phyloP scores from a whole-genome alignment of 2,797 vertebrate species.

The Orestias chungarensis region DNA sequence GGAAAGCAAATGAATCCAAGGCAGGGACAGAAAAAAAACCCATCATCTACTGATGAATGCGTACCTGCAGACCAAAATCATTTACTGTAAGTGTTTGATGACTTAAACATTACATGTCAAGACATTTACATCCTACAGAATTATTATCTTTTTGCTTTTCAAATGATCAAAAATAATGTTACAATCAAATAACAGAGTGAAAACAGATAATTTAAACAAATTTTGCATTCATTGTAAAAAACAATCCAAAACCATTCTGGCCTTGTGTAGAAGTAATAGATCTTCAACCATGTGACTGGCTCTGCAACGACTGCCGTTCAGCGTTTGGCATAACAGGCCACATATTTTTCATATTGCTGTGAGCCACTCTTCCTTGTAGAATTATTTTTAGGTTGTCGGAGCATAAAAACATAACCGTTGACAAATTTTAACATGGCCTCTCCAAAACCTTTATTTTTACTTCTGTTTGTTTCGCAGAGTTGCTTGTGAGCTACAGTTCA shows the following conservation, averaged over 20 bases:
- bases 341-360: neutral
- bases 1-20: conserved; percentile 38
- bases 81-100: neutral
- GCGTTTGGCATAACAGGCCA: neutral
- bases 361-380: neutral
- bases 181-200: neutral
- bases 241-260: neutral
- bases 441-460: neutral
- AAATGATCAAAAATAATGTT: neutral
- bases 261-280: neutral
- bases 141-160: neutral
- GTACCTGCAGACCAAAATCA: conserved; percentile 28
- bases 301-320: neutral
- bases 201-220: neutral
- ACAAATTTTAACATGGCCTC: neutral
- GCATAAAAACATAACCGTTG: no score
- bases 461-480: neutral
- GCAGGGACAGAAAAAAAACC: neutral
- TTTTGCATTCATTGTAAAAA: conserved; percentile 12
- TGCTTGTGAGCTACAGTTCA: no score
- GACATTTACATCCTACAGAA: neutral
- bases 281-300: neutral
- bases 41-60: neutral
- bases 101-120: neutral
- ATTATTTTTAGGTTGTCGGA: neutral